These are phyloP conservation scores for Argopecten irradians DNA, from an alignment of 1,140 invertebrate species.

Conservation along the genomic window DNA sequence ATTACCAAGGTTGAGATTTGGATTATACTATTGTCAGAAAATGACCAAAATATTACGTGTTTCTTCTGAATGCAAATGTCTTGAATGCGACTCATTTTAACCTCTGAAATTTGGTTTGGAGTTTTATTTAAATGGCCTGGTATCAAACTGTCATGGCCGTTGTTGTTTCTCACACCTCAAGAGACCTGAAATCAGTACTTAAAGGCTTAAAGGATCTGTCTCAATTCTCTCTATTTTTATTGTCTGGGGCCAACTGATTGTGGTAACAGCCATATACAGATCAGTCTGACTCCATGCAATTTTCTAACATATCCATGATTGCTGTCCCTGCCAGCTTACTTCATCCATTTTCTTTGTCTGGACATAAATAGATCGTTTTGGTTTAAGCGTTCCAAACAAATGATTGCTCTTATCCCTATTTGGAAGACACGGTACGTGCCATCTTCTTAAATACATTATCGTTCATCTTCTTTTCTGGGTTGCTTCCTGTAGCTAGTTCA, in stretches of 20 bases:
- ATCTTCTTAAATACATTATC: too few species aligned
- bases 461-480: too few species aligned
- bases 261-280: not conserved
- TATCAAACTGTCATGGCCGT: too few species aligned
- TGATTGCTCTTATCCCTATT: not conserved
- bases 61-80: too few species aligned
- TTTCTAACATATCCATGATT: not conserved
- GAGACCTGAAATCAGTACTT: not conserved
- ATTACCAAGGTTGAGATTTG: too few species aligned
- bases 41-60: too few species aligned
- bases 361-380: not conserved
- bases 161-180: too few species aligned
- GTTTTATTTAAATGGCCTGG: too few species aligned
- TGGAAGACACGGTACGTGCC: not conserved
- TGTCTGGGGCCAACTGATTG: not conserved
- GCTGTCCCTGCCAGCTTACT: not conserved
- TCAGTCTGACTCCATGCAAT: not conserved
- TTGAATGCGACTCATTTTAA: too few species aligned
- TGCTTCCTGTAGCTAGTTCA: too few species aligned
- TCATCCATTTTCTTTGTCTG: not conserved
- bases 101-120: too few species aligned
- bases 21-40: too few species aligned
- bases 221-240: not conserved
- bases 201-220: not conserved
- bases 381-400: not conserved